Percentiles rank a stretch among this genome's conserved stretches.
Conservation (phyloP, 1,140 invertebrate genomes). For the Popillia japonica region DNA sequence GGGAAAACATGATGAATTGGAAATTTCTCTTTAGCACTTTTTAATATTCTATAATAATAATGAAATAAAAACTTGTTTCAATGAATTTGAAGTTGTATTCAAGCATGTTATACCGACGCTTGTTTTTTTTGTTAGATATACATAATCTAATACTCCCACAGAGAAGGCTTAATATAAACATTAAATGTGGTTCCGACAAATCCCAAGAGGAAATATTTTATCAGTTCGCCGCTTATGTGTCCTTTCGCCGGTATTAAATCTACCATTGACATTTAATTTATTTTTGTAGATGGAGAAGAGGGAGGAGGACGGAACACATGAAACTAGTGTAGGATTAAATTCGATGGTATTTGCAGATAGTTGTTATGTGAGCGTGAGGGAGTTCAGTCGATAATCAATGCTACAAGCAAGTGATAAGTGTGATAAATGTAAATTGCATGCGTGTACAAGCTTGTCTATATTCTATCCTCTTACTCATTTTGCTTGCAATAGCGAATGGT, state of each 20-base stretch:
- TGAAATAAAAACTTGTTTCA: too few species aligned
- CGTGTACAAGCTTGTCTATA: too few species aligned
- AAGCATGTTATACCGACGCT: background rate
- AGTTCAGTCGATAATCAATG: too few species aligned
- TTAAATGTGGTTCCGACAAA: background rate
- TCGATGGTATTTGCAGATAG: background rate
- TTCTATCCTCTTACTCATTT: too few species aligned
- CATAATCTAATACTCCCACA: background rate
- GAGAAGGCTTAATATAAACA: background rate
- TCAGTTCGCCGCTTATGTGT: constrained; percentile 1
- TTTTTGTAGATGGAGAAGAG: background rate
- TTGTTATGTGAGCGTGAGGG: background rate
- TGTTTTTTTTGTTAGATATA: background rate
- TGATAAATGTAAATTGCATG: too few species aligned
- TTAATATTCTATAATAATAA: too few species aligned
- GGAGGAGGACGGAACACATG: background rate
- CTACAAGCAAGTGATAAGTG: too few species aligned
- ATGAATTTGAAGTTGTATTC: too few species aligned
- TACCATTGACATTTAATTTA: constrained; percentile 16
- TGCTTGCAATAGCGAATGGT: too few species aligned
- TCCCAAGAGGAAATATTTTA: constrained; percentile 2
- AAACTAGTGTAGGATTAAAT: constrained; percentile 4
- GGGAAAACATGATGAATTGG: too few species aligned
- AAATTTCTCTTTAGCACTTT: too few species aligned
- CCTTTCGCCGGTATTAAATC: constrained; percentile 8